Evolutionary conservation across 1,140 invertebrate genomes (phyloP), one percentile per base, ranked within the genome.

Genomic region (Neoseiulus cucumeris): DNA sequence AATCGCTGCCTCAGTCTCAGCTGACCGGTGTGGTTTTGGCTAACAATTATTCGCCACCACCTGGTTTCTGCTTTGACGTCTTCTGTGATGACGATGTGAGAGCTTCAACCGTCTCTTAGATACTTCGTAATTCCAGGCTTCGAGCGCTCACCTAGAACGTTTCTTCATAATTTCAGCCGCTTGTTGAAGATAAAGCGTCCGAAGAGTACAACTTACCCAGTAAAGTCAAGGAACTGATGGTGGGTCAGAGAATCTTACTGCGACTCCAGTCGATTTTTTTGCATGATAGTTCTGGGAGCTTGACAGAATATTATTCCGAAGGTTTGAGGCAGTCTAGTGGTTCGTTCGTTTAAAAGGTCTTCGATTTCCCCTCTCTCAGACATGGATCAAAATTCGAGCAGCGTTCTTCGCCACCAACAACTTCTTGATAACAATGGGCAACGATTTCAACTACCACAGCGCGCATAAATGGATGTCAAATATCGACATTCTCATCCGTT

Each of bases 401-500:
- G 17, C 14, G 1, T 59, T 59, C 51, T 59, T 29, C 51, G 51
- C 51, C 22, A 75, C 79, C 7, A 76, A 79, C 45, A 77, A 82
- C 68, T 72, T 82, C 9, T 74, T 81, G 55, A 72, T 80, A 67
- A 78, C 79, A 0, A 82, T 83, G 81, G 81, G 81, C 1, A 74
- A 73, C 25, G 81, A 82, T 70, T 83, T 82, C 69, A 74, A 78
- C 47, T 82, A 80, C 68, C 73, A 78, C 65, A 75, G 83, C 78
- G 73, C 81, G 22, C 71, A 79, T 59, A 73, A 72, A 29, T 80
- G 82, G 80, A 86, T 80, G 72, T 81, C 78, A 70, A 85, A 85
- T 68, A 74, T 87, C 70, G 85, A 87, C 73, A 83, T 83, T 74
- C 75, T 89, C 1, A 87, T 89, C 73, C 80, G 82, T 22, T 84